Evolutionary conservation across 2,113 vertebrate species (phyloP), one percentile per base, ranked within the genome.

Genomic region (Nibea albiflora): DNA sequence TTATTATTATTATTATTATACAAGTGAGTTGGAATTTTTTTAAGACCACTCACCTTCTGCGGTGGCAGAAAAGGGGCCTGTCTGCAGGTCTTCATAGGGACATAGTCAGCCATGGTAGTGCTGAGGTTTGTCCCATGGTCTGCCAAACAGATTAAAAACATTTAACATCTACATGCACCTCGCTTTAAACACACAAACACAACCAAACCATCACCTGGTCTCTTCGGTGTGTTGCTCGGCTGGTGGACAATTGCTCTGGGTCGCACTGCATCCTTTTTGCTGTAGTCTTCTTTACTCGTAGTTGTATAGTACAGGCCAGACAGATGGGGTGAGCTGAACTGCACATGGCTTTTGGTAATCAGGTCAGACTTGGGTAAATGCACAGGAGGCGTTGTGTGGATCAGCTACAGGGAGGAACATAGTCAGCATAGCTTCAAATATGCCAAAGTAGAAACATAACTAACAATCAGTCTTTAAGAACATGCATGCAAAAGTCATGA

Each of bases 231-330:
- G 57, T 80, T 16, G 31, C 84, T 62, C 0, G 78, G 63, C 1
- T 70, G 58, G 20, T 72, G 84, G 6, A 17, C 62, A 39, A n/a
- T 39, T 14, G 66, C 66, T 8, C 3, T 66, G 85, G 67, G 72
- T 24, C 2, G 83, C 58, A 12, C 39, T 8, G 58, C 31, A 0
- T 28, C 0, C 65, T 64, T 81, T 0, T 31, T 74, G 26, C 28
- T 14, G 24, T 81, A 92, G 76, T 89, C 63, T 0, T 82, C 47
- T 19, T 74, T 66, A 26, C 84, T 22, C 0, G 78, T 90, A 0
- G 92, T 90, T 35, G 50, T 76, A 85, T 90, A 92, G 87, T 62
- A 86, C 14, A 0, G 1, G n/a, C 46, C 28, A 1, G 73, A 83
- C 19, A 71, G 47, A 50, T 0, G 0, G 24, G 68, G 22, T 2